Percentiles rank a stretch among this genome's conserved stretches.
phyloP scores from a whole-genome alignment of 2,113 vertebrate genomes.

The Hemicordylus capensis region DNA sequence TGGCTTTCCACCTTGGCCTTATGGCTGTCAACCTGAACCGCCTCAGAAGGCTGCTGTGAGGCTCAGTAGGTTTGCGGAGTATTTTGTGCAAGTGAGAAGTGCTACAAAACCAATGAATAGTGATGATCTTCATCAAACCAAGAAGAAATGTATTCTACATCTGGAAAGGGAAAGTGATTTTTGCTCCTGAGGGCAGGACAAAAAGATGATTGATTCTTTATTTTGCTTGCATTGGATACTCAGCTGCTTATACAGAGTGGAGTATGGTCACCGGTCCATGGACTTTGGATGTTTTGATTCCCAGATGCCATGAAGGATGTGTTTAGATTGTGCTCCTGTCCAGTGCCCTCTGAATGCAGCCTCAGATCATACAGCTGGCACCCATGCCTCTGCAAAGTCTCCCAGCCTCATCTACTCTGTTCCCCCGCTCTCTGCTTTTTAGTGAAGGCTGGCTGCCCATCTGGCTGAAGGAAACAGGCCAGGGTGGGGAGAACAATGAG shows the following conservation, averaged over 20 bases:
- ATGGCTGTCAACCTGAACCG: not conserved
- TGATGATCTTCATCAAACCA: not conserved
- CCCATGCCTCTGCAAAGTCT: slow-evolving; percentile 3
- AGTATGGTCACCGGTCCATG: not conserved
- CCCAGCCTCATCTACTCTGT: fast-evolving
- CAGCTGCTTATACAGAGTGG: not conserved
- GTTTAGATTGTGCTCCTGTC: not conserved
- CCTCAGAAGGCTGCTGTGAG: not conserved
- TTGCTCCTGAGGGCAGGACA: not conserved
- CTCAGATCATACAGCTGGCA: slow-evolving; percentile 4
- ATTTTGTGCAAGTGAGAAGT: not conserved
- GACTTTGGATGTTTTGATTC: not conserved
- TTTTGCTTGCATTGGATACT: slow-evolving; percentile 12
- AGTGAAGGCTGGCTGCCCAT: not conserved
- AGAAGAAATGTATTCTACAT: not conserved
- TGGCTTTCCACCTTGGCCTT: not conserved
- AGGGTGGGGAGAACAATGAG: not conserved
- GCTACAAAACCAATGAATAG: not conserved
- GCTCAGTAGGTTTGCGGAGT: not conserved
- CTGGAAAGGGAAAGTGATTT: not conserved
- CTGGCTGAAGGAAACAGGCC: not conserved
- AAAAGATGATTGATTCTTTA: slow-evolving; percentile 11
- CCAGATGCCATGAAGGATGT: not conserved
- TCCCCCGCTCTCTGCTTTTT: not conserved
- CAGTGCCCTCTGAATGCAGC: slow-evolving; percentile 3